Evolutionary conservation across 92 coral and sea anemone species (phyloP).

Genomic region (Pocillopora meandrina): DNA sequence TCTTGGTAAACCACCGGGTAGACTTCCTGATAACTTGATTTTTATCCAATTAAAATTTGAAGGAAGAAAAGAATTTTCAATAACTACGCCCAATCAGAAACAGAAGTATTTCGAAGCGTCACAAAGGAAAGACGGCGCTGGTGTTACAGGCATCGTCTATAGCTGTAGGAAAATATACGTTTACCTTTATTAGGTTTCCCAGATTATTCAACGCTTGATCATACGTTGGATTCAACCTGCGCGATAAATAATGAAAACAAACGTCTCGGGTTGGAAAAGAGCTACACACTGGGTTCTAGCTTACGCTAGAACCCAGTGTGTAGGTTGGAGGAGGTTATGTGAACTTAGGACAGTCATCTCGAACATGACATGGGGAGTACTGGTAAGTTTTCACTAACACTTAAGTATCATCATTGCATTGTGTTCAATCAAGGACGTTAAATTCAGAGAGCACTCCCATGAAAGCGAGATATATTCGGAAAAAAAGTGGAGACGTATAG

Average conservation of each 20-base stretch:
- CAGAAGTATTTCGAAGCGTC: not conserved
- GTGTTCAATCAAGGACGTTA: not conserved
- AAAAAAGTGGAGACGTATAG: no score
- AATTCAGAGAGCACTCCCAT: not conserved
- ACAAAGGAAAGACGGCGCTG: no score
- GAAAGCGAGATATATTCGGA: no score
- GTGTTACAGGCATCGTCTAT: no score
- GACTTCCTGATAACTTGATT: not conserved
- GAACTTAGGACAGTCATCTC: no score
- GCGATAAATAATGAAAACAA: not conserved
- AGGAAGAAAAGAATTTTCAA: not conserved
- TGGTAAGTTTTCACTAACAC: no score
- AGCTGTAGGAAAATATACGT: not conserved
- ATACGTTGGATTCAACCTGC: slow-evolving; percentile 85
- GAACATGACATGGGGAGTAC: no score
- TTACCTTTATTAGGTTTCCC: slow-evolving; percentile 86
- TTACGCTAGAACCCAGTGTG: no score
- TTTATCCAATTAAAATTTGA: not conserved
- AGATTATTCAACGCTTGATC: slow-evolving; percentile 89
- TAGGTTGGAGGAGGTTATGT: no score
- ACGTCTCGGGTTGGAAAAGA: no score
- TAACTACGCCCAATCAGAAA: no score
- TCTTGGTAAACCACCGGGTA: not conserved
- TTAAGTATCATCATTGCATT: no score
- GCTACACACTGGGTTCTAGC: not conserved